Conservation (phyloP, 37 sponge, comb jelly and placozoan genomes). For the Crambe crambe region DNA sequence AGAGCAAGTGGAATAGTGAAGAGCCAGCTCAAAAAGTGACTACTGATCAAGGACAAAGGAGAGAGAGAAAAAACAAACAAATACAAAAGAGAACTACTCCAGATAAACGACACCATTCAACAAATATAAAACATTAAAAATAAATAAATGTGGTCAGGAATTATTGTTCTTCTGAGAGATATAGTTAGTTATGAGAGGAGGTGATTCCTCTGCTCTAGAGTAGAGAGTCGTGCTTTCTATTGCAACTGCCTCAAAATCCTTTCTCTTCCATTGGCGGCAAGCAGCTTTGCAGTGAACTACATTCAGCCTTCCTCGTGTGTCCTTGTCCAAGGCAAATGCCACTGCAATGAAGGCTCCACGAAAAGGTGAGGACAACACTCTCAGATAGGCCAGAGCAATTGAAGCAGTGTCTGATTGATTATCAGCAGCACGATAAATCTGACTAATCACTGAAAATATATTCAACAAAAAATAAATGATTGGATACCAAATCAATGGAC, state of each 20-base stretch:
- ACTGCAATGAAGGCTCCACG: slow-evolving; percentile 33
- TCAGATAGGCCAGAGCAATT: slow-evolving; percentile 1
- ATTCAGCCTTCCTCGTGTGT: slow-evolving; percentile 12
- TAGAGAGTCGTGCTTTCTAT: background rate
- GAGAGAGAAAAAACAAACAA: background rate
- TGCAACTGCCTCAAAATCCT: background rate
- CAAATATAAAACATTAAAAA: no score
- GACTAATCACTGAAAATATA: slow-evolving; percentile 15
- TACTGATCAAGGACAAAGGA: background rate
- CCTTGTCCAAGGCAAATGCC: slow-evolving; percentile 16
- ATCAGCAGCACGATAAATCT: slow-evolving; percentile 1
- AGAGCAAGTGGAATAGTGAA: no score
- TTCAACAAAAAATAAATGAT: slow-evolving; percentile 21
- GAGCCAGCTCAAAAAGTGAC: no score
- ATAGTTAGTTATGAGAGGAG: no score
- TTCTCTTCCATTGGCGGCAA: background rate
- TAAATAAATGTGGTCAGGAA: no score
- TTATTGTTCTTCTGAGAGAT: no score
- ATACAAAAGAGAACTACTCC: background rate
- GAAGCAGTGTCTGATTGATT: background rate
- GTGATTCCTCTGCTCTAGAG: no score
- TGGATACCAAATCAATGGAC: slow-evolving; percentile 34
- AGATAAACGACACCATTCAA: background rate
- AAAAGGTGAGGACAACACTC: slow-evolving; percentile 20
- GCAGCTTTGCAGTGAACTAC: background rate